phyloP scores from a whole-genome alignment of 2,888 invertebrate genomes.

The Acanthoscelides obtectus region DNA sequence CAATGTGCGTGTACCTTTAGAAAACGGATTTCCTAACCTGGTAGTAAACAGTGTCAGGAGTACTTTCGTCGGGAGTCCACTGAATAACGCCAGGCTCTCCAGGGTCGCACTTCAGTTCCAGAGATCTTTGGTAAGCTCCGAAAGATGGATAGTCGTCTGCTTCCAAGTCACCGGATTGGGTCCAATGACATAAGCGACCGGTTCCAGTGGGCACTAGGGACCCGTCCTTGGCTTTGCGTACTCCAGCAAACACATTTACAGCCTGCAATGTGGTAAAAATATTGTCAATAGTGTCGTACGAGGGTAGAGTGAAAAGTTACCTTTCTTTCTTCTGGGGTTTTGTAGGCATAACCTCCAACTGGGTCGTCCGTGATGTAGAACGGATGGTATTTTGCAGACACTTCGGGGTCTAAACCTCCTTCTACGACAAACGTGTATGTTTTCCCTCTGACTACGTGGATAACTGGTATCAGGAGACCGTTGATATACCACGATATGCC shows the following conservation, averaged over 20 bases:
- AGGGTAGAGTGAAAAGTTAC: slow-evolving; percentile 48
- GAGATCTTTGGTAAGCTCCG: slow-evolving; percentile 82
- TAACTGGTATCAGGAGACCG: slow-evolving; percentile 85
- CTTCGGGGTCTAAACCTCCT: slow-evolving; percentile 73
- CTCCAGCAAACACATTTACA: slow-evolving; percentile 78
- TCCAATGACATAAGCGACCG: slow-evolving; percentile 86
- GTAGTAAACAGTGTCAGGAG: slow-evolving; percentile 90
- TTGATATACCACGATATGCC: slow-evolving; percentile 94
- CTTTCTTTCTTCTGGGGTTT: slow-evolving; percentile 73
- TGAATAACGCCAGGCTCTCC: slow-evolving; percentile 81
- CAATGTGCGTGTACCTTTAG: no score
- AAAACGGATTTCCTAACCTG: slow-evolving; percentile 69
- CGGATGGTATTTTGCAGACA: slow-evolving; percentile 83
- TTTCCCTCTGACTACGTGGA: slow-evolving; percentile 81
- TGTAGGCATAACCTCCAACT: slow-evolving; percentile 84
- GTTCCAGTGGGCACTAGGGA: slow-evolving; percentile 69
- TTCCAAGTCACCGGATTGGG: slow-evolving; percentile 67
- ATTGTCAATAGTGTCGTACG: no score
- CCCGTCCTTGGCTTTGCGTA: slow-evolving; percentile 64
- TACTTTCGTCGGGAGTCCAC: slow-evolving; percentile 82
- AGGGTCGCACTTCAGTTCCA: slow-evolving; percentile 77
- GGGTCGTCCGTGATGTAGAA: slow-evolving; percentile 92
- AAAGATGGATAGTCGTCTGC: slow-evolving; percentile 83
- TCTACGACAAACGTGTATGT: slow-evolving; percentile 86
- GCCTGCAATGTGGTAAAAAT: slow-evolving; percentile 50